Conservation (phyloP, 2,113 vertebrate genomes). For the Pteropus alecto region DNA sequence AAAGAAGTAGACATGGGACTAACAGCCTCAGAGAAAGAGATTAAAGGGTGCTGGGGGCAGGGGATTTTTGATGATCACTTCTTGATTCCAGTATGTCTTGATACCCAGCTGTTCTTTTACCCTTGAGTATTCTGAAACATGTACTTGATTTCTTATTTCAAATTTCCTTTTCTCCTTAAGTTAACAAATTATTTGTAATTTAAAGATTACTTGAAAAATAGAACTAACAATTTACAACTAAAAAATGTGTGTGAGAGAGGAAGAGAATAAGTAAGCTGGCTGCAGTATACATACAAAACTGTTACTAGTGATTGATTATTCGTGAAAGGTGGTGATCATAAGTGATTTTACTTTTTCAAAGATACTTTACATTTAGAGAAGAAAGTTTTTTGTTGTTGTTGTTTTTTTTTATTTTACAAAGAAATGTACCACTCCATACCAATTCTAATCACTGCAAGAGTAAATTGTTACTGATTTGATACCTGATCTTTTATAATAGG, state of each 20-base stretch:
- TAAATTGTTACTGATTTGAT: not conserved
- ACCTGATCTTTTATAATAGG: not conserved
- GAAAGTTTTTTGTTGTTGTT: not conserved
- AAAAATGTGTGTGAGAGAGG: not conserved
- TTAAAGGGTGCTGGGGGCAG: fast-evolving
- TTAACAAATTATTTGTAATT: not conserved
- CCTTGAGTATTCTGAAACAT: not conserved
- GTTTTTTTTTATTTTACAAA: not conserved
- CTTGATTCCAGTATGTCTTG: not conserved
- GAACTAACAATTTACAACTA: not conserved
- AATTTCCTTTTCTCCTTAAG: not conserved
- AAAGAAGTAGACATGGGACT: not conserved
- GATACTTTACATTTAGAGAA: not conserved
- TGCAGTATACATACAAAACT: not conserved
- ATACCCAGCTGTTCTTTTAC: not conserved
- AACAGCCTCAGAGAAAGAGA: not conserved
- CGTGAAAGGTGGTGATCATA: too few species aligned
- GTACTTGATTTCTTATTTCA: not conserved
- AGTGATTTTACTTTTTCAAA: not conserved
- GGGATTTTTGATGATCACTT: not conserved
- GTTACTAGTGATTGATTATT: not conserved
- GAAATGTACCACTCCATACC: not conserved
- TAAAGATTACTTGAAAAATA: not conserved
- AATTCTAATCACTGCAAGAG: not conserved
- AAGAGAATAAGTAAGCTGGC: not conserved